Conservation (phyloP, 2,797 vertebrate species). For the Malacoctenus gilli region DNA sequence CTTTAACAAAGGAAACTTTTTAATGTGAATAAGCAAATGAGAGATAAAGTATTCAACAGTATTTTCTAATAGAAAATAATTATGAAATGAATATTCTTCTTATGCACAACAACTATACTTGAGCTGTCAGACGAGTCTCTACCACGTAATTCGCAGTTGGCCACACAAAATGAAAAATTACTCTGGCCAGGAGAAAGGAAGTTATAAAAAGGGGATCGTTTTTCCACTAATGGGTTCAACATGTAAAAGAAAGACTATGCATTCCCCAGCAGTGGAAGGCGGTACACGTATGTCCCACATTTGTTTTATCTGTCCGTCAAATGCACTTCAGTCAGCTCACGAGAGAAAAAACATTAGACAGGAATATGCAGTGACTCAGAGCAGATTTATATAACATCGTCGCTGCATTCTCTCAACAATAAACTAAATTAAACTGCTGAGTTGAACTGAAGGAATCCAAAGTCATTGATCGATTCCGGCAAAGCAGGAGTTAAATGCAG, state of each 20-base stretch:
- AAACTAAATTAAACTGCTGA: conserved; percentile 14
- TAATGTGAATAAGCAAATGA: conserved; percentile 31
- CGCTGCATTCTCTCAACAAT: conserved; percentile 9
- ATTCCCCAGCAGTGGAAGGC: conserved; percentile 49
- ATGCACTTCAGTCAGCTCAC: conserved; percentile 33
- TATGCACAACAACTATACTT: conserved; percentile 35
- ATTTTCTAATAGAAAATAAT: conserved; percentile 47
- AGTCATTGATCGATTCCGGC: conserved; percentile 4
- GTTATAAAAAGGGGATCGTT: conserved; percentile 64
- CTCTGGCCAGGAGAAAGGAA: conserved; percentile 65
- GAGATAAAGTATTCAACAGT: conserved; percentile 21
- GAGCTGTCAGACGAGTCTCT: conserved; percentile 45
- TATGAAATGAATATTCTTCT: conserved; percentile 32
- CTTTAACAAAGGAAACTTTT: conserved; percentile 3
- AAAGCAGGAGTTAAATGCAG: conserved; percentile 2
- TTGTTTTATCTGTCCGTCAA: conserved; percentile 57
- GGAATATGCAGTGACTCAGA: conserved; percentile 31
- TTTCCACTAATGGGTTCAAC: conserved; percentile 68
- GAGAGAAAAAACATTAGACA: conserved; percentile 27
- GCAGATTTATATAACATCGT: conserved; percentile 36
- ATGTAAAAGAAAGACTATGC: conserved; percentile 60
- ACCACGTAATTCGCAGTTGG: conserved; percentile 57
- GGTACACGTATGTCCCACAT: conserved; percentile 34
- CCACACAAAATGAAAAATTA: conserved; percentile 65
- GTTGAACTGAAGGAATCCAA: conserved; percentile 11